Base-by-base conservation (phyloP, 2,888 invertebrate genomes). In the Parnassius smintheus region DNA sequence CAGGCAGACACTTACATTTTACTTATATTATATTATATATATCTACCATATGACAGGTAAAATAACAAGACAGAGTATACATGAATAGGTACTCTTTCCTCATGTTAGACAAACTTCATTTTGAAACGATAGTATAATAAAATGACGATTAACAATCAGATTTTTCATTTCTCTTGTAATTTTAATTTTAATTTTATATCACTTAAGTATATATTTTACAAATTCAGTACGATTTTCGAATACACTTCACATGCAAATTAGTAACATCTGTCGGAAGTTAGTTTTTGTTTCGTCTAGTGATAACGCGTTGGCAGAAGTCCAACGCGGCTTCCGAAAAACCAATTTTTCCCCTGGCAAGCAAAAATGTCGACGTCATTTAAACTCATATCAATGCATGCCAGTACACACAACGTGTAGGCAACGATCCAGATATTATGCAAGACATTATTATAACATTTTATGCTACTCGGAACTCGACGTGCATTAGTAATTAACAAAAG, bases 321-420 rank as follows among this genome's bases (percentile, higher is more conserved):
- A 58, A 62, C 48, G 42, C 48, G 13, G 13, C 41, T 48, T 22
- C 12, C 54, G 53, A 51, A 58, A 62, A 62, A 57, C 58, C 53
- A 53, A 57, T 44, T 58, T 58, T 62, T 58, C 49, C 53, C 11
- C 49, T 52, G 52, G 59, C 59, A 45, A 54, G 58, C 54, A 62
- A 58, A 62, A 58, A 62, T 62, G 58, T 46, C 54, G 46, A 53
- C 41, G 57, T 53, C 53, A 62, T 62, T 52, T 62, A 53, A 57
- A 62, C 49, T 48, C 45, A 59, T 53, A 59, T 25, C 51, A 41
- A 54, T 55, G 42, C 44, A 45, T 4, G 13, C 46, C 45, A 25
- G 56, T 44, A 54, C 11, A 25, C 22, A 54, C 54, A 48, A 42
- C 42, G 10, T 2, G 13, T 3, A 50, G 57, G 50, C 42, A 18